Evolutionary conservation across 2,113 vertebrate genomes (phyloP), one percentile per base, ranked within the genome.

Genomic region (Ailuropoda melanoleuca): DNA sequence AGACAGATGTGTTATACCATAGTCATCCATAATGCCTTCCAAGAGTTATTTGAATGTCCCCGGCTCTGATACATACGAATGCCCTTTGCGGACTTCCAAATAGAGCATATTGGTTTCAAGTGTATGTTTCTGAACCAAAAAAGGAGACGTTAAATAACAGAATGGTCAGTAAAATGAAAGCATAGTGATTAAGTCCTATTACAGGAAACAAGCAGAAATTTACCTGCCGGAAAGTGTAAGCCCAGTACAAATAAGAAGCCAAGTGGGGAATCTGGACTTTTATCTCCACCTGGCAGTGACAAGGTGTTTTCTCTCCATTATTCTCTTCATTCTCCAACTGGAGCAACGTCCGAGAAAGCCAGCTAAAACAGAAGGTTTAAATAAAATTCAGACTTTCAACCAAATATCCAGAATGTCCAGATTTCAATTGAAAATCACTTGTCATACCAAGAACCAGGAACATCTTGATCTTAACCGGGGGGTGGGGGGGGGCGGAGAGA

Each of bases 1-100:
- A 1, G 60, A 31, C 34, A 4, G 31, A 46, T 1, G 24, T 4
- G 24, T 43, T n/a, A 15, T 24, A 14, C 17, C 9, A 0, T n/a
- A 39, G n/a, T 8, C 21, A 10, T n/a, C 46, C 11, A 0, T 12
- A 14, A 23, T 3, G 39, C 24, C 78, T 85, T 46, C 24, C 4
- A 53, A 90, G 60, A 31, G 26, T 7, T 15, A 37, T n/a, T 23
- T 66, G 6, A 12, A 31, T 68, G 53, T 26, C 29, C 15, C 78
- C 21, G 23, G 6, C 87, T 58, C 68, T 92, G 34, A 66, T 50
- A 24, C 48, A 74, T 72, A 43, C 26, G 70, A 81, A 43, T 55
- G 64, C 14, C 10, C 7, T 43, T 53, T 48, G 4, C 39, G 21
- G 21, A 75, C 55, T 12, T 56, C 84, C 72, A 88, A n/a, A 83